Evolutionary conservation across 2,888 invertebrate genomes (phyloP).

Genomic region (Embidobia sp.): DNA sequence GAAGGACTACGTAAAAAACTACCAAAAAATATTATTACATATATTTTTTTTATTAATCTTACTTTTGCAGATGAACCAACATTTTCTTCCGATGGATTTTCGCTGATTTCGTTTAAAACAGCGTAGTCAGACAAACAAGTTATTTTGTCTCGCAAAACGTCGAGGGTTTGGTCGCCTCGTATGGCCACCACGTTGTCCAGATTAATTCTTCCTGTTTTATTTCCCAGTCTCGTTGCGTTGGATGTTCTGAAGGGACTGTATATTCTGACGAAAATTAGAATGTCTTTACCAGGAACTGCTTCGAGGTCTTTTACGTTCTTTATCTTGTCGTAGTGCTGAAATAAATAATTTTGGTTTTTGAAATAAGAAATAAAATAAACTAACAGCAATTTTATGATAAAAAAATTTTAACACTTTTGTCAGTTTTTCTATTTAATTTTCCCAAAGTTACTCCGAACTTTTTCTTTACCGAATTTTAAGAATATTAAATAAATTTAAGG

Average conservation of each 20-base stretch:
- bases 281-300: constrained; percentile 77
- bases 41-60: not conserved
- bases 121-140: constrained; percentile 88
- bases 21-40: too few relatives aligned
- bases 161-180: constrained; percentile 86
- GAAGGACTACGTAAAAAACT: too few relatives aligned
- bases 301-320: not conserved
- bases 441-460: too few relatives aligned
- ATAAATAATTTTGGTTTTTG: too few relatives aligned
- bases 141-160: constrained; percentile 89
- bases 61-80: constrained; percentile 62
- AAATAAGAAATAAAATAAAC: too few relatives aligned
- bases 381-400: too few relatives aligned
- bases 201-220: constrained; percentile 75
- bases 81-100: constrained; percentile 79
- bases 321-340: constrained; percentile 35
- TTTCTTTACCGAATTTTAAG: too few relatives aligned
- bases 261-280: constrained; percentile 82
- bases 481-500: too few relatives aligned
- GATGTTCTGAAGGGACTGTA: constrained; percentile 81
- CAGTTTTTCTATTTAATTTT: too few relatives aligned
- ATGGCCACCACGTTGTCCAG: constrained; percentile 84
- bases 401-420: too few relatives aligned
- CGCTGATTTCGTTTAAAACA: constrained; percentile 85
- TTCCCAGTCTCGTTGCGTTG: constrained; percentile 46